Evolutionary conservation across 2,113 vertebrate species (phyloP).

Genomic region (Isurus oxyrinchus): DNA sequence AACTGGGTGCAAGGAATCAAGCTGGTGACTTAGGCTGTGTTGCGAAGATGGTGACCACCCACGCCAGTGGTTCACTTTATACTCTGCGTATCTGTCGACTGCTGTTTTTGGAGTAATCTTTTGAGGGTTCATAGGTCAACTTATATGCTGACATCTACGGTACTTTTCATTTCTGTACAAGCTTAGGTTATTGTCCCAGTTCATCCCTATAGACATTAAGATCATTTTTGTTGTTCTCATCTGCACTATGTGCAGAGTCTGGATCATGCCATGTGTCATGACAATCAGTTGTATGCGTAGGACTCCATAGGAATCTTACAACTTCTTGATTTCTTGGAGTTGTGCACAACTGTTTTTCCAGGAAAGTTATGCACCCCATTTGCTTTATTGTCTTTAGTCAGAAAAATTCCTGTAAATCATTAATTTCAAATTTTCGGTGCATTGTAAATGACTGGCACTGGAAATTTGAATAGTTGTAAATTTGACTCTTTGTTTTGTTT

Average conservation of each 20-base stretch:
- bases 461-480: not conserved
- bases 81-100: too few relatives aligned
- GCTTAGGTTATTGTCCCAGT: not conserved
- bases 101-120: too few relatives aligned
- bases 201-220: not conserved
- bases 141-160: too few relatives aligned
- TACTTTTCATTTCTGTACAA: not conserved
- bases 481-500: not conserved
- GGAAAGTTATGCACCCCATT: not conserved
- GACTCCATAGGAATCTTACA: not conserved
- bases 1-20: too few relatives aligned
- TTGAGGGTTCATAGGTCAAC: too few relatives aligned
- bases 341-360: not conserved
- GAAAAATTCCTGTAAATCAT: not conserved
- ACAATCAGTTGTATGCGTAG: not conserved
- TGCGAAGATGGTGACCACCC: not conserved
- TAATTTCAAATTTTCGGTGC: not conserved
- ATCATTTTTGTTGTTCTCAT: not conserved
- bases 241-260: not conserved
- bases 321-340: not conserved
- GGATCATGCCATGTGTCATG: not conserved
- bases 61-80: too few relatives aligned
- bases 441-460: not conserved
- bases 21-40: not conserved
- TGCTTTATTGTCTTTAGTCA: not conserved